Percentiles rank a stretch among this genome's conserved stretches.
Evolutionary conservation across 2,113 vertebrate genomes (phyloP).

Genomic region (Aptenodytes forsteri): DNA sequence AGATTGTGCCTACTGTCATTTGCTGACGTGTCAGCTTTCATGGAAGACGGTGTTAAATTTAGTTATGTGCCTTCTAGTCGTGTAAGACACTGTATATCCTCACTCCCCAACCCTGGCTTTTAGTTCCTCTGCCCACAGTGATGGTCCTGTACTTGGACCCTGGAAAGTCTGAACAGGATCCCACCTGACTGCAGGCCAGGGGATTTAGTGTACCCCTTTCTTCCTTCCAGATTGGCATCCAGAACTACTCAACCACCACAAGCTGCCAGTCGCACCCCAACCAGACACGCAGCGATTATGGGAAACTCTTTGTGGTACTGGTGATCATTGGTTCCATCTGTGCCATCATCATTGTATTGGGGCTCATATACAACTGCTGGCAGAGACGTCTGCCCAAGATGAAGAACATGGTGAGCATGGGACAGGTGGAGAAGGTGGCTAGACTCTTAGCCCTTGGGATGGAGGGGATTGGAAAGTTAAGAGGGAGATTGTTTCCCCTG

Average conservation of each 20-base stretch:
- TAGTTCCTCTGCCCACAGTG: background rate
- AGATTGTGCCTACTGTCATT: background rate
- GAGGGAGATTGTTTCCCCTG: background rate
- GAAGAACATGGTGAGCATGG: conserved; percentile 85
- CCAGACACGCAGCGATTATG: conserved; percentile 91
- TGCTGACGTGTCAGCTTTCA: background rate
- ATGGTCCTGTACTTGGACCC: background rate
- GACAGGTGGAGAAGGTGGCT: background rate
- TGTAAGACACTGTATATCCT: background rate
- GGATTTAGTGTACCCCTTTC: background rate
- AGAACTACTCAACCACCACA: conserved; percentile 85
- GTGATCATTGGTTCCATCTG: conserved; percentile 95
- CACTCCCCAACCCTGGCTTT: background rate
- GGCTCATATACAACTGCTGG: conserved; percentile 97
- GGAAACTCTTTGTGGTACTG: conserved; percentile 93
- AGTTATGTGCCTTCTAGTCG: background rate
- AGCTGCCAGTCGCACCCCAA: conserved; percentile 86
- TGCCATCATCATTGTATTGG: conserved; percentile 90
- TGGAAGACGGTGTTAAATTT: background rate
- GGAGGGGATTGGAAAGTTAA: background rate
- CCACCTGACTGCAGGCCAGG: background rate
- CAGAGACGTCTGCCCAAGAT: conserved; percentile 88
- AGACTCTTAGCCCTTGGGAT: background rate
- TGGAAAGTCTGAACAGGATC: background rate
- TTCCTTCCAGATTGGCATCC: conserved; percentile 86